Evolutionary conservation across 1,140 invertebrate genomes (phyloP), one percentile per base, ranked within the genome.

Genomic region (Maniola jurtina): DNA sequence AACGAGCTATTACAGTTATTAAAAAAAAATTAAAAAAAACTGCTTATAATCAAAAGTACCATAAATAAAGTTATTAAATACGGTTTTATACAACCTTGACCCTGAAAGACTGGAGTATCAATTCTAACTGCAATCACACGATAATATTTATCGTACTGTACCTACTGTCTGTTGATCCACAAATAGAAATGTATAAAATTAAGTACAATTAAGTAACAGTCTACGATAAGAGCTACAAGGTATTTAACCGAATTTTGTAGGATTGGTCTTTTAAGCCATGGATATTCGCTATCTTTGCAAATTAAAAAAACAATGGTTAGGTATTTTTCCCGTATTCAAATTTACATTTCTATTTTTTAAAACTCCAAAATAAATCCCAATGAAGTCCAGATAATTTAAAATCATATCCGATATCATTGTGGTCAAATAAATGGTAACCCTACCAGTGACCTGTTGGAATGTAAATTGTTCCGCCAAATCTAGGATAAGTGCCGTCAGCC

Each of bases 401-500:
- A 25, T 25, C 25, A 25, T 25, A 25, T 25, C 4, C 25, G 25
- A 25, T 25, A 25, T 25, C 25, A 25, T 25, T 25, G 1, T 25
- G 4, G 1, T 38, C 38, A 38, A 38, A 38, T 38, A n/a, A 5
- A 52, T 52, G 48, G 14, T 25, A 52, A 15, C 16, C 48, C 14
- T 25, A 16, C 6, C 45, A 48, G 42, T 59, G 15, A 7, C 25
- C 48, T 15, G 40, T 61, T 67, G 58, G 62, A 68, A 68, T 68
- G 66, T 68, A 62, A 64, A 45, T 64, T 58, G 57, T 50, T 55
- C 42, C n/a, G 2, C 25, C 7, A 15, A 40, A 15, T 64, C 33
- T 34, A 15, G 35, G 38, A 54, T 36, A 58, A 61, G 10, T 40
- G 61, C 48, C 14, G 48, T n/a, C 42, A 45, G 9, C 13, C 42